Base-by-base conservation (phyloP, 2,888 invertebrate genomes). In the Chymomyza fuscimana region DNA sequence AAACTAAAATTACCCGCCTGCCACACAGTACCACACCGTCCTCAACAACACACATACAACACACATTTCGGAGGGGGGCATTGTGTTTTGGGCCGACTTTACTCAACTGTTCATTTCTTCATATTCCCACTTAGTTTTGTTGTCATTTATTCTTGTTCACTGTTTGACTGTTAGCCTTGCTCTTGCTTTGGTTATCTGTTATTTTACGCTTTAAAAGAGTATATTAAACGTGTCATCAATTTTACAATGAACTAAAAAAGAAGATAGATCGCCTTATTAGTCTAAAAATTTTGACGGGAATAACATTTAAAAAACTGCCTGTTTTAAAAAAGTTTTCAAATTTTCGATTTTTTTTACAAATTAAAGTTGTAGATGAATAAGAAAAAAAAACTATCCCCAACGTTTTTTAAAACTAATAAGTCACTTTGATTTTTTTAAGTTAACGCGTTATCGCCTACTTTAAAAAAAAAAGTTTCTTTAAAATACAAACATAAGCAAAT, bases 1-100 rank as follows among this genome's bases (percentile, higher is more conserved):
- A 87, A 80, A 75, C 80, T 79, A 74, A 87, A 87, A 88, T 88
- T 88, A 80, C 87, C 58, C 25, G 63, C 72, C 72, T 79, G 77
- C 77, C 84, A 70, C 25, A 32, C 22, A 50, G 10, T 66, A 22
- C 61, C 32, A 32, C 32, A 32, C 46, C 62, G 66, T 5, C 65
- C 64, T 52, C 46, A 60, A 63, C 36, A 63, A 51, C 32, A 52
- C 4, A 32, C 29, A 56, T 10, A 15, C 54, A 54, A 54, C 51
- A 19, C 15, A 46, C 40, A 19, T 7, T 19, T 54, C 1, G 5
- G n/a, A 15, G 12, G 52, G 52, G 19, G 52, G 52, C 52, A 9
- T 16, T 73, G 73, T 12, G 12, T 19, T 9, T 9, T n/a, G 6
- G 15, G 52, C 63, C 65, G 63, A 67, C 64, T 69, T 52, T 60